These are phyloP conservation scores for Harpalus rufipes DNA, from an alignment of 2,888 invertebrate species.

Conservation along the genomic window DNA sequence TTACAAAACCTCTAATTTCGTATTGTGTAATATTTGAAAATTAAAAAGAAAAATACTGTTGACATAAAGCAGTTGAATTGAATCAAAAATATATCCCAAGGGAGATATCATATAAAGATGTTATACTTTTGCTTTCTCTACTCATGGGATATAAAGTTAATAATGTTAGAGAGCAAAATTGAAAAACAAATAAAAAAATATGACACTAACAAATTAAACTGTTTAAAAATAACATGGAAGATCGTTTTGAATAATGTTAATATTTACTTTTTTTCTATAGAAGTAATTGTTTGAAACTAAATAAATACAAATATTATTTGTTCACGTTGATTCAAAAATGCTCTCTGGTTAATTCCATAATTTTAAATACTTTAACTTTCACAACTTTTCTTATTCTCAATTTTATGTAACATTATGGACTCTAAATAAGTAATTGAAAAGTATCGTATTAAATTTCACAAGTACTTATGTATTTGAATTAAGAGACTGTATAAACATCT, in stretches of 20 bases:
- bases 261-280: too few relatives aligned
- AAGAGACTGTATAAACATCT: too few relatives aligned
- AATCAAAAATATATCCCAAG: constrained; percentile 2
- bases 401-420: too few relatives aligned
- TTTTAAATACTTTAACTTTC: too few relatives aligned
- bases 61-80: background rate
- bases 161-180: background rate
- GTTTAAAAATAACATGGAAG: background rate
- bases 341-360: too few relatives aligned
- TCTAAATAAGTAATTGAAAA: too few relatives aligned
- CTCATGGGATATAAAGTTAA: background rate
- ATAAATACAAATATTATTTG: too few relatives aligned
- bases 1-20: background rate
- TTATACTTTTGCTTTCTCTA: background rate
- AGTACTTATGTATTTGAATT: too few relatives aligned
- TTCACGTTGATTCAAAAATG: too few relatives aligned
- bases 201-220: background rate
- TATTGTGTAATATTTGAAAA: background rate
- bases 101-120: background rate
- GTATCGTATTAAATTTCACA: too few relatives aligned
- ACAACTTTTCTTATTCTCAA: too few relatives aligned
- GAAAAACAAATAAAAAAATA: background rate
- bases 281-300: too few relatives aligned
- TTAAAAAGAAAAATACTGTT: background rate
- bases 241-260: background rate